Conservation (phyloP, 2,797 vertebrate genomes). For the Manis crassicaudata region DNA sequence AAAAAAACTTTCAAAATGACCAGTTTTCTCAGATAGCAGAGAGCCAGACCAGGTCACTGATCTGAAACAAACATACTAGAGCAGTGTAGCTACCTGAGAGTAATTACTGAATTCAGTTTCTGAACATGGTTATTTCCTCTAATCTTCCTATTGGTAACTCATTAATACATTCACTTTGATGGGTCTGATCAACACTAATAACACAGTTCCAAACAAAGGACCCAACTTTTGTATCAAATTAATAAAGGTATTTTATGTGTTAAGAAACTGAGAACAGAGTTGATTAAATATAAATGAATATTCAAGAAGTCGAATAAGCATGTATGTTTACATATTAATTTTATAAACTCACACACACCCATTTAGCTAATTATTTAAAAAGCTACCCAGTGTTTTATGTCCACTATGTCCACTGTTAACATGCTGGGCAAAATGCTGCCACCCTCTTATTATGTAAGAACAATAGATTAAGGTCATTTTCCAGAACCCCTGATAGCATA, state of each 20-base stretch:
- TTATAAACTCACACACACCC: neutral
- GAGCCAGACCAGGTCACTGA: neutral
- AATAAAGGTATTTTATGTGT: neutral
- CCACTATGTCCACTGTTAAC: neutral
- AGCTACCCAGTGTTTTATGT: neutral
- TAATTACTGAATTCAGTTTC: neutral
- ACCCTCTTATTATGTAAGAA: neutral
- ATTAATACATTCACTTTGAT: neutral
- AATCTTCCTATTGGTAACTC: neutral
- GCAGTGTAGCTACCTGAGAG: constrained; percentile 1
- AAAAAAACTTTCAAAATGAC: constrained; percentile 8
- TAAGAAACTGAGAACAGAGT: constrained; percentile 7
- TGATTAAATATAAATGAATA: constrained; percentile 24
- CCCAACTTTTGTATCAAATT: neutral
- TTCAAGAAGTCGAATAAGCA: neutral
- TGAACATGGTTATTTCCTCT: neutral
- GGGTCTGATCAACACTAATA: neutral
- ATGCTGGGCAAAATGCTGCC: neutral
- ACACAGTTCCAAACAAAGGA: constrained; percentile 21
- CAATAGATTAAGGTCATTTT: neutral
- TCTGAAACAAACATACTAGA: neutral
- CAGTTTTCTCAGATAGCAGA: neutral
- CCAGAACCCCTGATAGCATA: neutral
- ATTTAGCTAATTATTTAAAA: constrained; percentile 31
- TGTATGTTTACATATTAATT: constrained; percentile 24